Evolutionary conservation across 2,888 invertebrate genomes (phyloP).

Genomic region (Plutella xylostella): DNA sequence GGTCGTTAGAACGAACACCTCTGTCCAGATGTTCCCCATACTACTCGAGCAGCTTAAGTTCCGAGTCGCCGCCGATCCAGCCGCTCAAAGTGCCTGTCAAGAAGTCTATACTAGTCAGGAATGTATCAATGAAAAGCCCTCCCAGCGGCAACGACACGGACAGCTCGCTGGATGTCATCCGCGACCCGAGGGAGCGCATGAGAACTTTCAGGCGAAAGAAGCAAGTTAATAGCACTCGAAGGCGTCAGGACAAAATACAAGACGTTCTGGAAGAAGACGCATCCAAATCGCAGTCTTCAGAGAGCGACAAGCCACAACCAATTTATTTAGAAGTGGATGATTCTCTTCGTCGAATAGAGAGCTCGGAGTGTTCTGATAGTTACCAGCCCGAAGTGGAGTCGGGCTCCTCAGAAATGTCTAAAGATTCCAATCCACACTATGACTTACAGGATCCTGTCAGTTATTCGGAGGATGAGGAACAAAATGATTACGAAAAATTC

Average conservation of each 20-base stretch:
- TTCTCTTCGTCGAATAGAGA: constrained; percentile 66
- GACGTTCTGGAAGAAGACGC: constrained; percentile 66
- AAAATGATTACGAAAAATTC: constrained; percentile 55
- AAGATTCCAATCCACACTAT: constrained; percentile 57
- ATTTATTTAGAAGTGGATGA: constrained; percentile 50
- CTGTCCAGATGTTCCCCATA: constrained; percentile 79
- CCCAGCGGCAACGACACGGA: constrained; percentile 82
- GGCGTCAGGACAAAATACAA: constrained; percentile 67
- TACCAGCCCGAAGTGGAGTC: constrained; percentile 76
- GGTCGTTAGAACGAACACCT: constrained; percentile 50
- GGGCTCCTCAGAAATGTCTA: constrained; percentile 71
- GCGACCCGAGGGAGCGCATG: constrained; percentile 75
- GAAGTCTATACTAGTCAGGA: constrained; percentile 70
- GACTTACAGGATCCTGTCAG: constrained; percentile 48
- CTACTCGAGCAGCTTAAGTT: constrained; percentile 80
- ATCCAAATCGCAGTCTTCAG: constrained; percentile 62
- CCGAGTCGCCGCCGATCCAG: constrained; percentile 78
- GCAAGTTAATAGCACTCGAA: constrained; percentile 70
- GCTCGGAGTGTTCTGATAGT: constrained; percentile 76
- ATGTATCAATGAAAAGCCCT: constrained; percentile 75
- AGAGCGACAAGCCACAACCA: constrained; percentile 55
- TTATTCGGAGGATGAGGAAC: constrained; percentile 70
- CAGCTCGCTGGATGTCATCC: constrained; percentile 75
- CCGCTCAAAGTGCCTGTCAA: constrained; percentile 75
- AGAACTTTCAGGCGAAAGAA: constrained; percentile 77